Conservation (phyloP, 92 coral and sea anemone genomes). For the Micromussa lordhowensis region DNA sequence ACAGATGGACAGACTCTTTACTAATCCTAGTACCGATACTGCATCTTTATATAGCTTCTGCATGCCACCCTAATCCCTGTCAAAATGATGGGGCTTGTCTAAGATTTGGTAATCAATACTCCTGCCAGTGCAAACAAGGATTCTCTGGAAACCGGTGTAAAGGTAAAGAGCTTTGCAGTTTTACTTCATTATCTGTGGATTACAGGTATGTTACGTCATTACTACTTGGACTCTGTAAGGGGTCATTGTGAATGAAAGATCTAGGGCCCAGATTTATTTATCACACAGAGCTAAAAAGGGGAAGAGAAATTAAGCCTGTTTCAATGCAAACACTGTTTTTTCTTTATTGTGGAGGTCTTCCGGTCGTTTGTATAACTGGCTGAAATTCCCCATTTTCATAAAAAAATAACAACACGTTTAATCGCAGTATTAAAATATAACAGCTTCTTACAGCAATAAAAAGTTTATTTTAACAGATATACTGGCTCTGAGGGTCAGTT, state of each 20-base stretch:
- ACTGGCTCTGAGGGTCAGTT: not conserved
- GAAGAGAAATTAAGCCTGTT: too few relatives aligned
- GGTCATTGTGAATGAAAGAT: not conserved
- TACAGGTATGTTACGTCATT: slow-evolving; percentile 18
- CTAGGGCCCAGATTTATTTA: too few relatives aligned
- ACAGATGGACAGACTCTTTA: not conserved
- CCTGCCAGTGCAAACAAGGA: slow-evolving; percentile 90
- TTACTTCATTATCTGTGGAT: slow-evolving; percentile 27
- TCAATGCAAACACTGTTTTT: too few relatives aligned
- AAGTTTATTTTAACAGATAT: too few relatives aligned
- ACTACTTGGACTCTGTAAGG: not conserved
- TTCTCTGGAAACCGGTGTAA: slow-evolving; percentile 87
- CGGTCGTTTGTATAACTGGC: too few relatives aligned
- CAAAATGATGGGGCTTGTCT: slow-evolving; percentile 86
- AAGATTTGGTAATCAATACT: slow-evolving; percentile 74
- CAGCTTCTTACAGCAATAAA: too few relatives aligned
- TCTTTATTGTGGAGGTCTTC: too few relatives aligned
- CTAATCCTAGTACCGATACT: slow-evolving; percentile 8
- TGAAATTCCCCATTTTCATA: too few relatives aligned
- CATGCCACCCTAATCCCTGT: slow-evolving; percentile 96
- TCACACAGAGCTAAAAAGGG: too few relatives aligned
- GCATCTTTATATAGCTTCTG: slow-evolving; percentile 65
- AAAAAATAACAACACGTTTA: too few relatives aligned
- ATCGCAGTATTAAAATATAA: too few relatives aligned
- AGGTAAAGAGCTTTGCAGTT: slow-evolving; percentile 76